These are phyloP conservation scores for Crypturellus tataupa DNA, from an alignment of 2,797 vertebrate genomes.

Conservation along the genomic window DNA sequence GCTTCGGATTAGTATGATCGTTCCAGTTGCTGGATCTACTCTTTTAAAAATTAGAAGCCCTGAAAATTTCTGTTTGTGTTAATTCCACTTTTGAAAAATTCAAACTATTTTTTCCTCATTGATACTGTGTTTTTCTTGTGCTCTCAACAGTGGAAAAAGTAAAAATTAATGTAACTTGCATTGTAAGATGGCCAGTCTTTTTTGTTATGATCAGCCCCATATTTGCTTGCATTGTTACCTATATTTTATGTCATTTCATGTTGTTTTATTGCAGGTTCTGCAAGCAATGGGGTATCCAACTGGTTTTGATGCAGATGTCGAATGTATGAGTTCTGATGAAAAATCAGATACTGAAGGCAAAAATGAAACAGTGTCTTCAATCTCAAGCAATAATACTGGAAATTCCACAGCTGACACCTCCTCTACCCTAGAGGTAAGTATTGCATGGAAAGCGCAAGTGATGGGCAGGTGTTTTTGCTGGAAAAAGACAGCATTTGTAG, in stretches of 20 bases:
- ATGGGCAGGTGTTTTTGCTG: background rate
- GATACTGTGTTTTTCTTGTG: background rate
- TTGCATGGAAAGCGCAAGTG: background rate
- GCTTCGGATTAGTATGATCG: background rate
- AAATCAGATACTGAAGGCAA: slow-evolving; percentile 97
- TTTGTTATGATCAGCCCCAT: background rate
- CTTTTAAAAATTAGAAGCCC: background rate
- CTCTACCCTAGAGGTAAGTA: slow-evolving; percentile 93
- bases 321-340: slow-evolving; percentile 97
- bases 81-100: background rate
- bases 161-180: background rate
- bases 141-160: background rate
- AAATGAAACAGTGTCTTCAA: slow-evolving; percentile 91
- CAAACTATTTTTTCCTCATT: background rate
- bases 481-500: background rate
- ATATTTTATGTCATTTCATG: background rate
- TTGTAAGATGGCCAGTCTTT: background rate
- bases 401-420: slow-evolving; percentile 93
- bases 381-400: slow-evolving; percentile 95
- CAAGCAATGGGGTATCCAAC: slow-evolving; percentile 99
- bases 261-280: slow-evolving; percentile 87
- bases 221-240: background rate
- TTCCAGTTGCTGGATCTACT: background rate
- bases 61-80: background rate
- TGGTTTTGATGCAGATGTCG: slow-evolving; percentile 95